These are phyloP conservation scores for Plebejus melissa DNA, from an alignment of 2,888 invertebrate species.

Conservation along the genomic window DNA sequence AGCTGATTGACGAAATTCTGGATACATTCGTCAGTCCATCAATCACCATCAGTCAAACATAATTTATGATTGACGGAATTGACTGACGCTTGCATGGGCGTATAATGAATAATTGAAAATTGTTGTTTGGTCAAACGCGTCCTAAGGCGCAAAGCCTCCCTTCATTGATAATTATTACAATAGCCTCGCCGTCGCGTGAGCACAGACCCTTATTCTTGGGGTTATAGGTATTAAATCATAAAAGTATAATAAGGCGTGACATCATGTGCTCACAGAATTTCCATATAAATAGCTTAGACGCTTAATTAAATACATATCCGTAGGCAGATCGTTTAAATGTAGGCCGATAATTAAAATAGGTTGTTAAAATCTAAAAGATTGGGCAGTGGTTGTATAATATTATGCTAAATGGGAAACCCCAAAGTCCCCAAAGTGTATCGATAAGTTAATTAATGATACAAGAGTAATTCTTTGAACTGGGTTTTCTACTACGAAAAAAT, in stretches of 20 bases:
- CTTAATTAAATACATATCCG: not conserved
- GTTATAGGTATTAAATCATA: conserved; percentile 21
- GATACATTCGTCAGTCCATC: no score
- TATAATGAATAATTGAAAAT: not conserved
- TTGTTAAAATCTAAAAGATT: not conserved
- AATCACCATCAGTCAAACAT: no score
- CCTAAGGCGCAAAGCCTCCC: conserved; percentile 3
- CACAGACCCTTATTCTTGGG: not conserved
- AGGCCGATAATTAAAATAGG: not conserved
- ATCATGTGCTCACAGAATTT: conserved; percentile 17
- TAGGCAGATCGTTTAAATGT: not conserved
- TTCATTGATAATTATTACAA: not conserved
- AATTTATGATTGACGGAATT: no score
- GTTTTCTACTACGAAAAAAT: no score
- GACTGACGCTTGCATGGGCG: no score
- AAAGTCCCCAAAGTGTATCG: no score
- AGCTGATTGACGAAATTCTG: no score
- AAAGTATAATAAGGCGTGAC: conserved; percentile 8
- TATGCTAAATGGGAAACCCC: no score
- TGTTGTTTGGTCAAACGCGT: conserved; percentile 3
- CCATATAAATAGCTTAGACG: conserved; percentile 23
- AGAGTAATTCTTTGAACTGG: no score
- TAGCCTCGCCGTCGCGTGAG: not conserved
- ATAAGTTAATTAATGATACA: no score
- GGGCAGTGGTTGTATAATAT: no score